A percentile compares a stretch with the other conserved stretches of the same genome.
Conservation (phyloP, 2,888 invertebrate genomes). For the Cremastinae sp. region DNA sequence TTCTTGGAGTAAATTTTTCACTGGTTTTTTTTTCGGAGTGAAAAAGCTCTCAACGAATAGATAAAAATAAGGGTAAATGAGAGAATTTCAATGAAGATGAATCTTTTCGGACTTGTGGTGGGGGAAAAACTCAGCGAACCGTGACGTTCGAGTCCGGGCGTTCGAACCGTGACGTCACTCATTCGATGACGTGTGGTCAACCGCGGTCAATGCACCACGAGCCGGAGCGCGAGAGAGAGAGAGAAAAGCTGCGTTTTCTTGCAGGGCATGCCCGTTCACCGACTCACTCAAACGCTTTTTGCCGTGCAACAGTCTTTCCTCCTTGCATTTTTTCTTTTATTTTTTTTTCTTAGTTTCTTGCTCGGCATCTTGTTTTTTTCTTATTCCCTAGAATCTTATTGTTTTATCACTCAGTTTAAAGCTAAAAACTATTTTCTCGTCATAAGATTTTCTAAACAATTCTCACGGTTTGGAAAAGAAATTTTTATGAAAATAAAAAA, state of each 20-base stretch:
- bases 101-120: constrained; percentile 15
- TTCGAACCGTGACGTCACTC: constrained; percentile 77
- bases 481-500: too few species aligned
- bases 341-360: background rate
- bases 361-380: background rate
- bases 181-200: constrained; percentile 80
- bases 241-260: constrained; percentile 67
- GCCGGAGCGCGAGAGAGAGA: constrained; percentile 15
- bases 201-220: constrained; percentile 79
- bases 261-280: constrained; percentile 67
- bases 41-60: too few species aligned
- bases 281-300: constrained; percentile 17
- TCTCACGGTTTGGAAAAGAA: too few species aligned
- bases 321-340: background rate
- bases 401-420: too few species aligned
- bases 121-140: constrained; percentile 63
- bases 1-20: too few species aligned
- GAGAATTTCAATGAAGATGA: constrained; percentile 45
- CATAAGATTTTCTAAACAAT: too few species aligned
- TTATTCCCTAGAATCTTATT: too few species aligned
- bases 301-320: constrained; percentile 5
- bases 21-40: too few species aligned
- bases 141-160: constrained; percentile 68
- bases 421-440: too few species aligned
- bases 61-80: constrained; percentile 6